phyloP scores from a whole-genome alignment of 2,888 invertebrate genomes.

The Napeogenes inachia region DNA sequence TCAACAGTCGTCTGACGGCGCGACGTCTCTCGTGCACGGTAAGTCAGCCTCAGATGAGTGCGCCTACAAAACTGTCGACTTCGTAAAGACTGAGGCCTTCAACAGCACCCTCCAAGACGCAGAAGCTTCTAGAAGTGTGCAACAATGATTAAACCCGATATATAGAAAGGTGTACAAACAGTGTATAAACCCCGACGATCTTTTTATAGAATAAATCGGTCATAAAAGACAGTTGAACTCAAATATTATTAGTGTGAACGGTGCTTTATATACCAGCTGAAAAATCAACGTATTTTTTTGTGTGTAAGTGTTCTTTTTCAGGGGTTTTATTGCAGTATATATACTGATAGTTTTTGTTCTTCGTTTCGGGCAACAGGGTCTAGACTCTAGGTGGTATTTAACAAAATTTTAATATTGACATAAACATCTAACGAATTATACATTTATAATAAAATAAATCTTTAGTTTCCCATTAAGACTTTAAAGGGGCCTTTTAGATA shows the following conservation, averaged over 20 bases:
- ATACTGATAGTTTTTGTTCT: neutral
- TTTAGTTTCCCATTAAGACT: no score
- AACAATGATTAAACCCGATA: conserved; percentile 33
- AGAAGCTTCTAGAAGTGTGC: conserved; percentile 79
- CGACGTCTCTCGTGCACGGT: conserved; percentile 44
- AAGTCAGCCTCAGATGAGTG: conserved; percentile 59
- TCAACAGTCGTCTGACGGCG: conserved; percentile 37
- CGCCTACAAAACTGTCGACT: conserved; percentile 95
- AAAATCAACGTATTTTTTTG: neutral
- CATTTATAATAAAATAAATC: no score
- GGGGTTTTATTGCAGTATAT: neutral
- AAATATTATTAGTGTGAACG: neutral
- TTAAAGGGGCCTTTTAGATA: no score
- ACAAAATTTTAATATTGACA: no score
- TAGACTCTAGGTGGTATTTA: neutral
- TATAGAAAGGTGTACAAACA: conserved; percentile 21
- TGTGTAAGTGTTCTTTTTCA: neutral
- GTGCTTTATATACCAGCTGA: neutral
- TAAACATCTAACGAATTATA: no score
- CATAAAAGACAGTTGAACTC: neutral
- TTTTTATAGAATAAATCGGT: conserved; percentile 19
- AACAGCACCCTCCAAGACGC: conserved; percentile 89
- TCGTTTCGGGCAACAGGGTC: neutral
- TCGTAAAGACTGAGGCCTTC: conserved; percentile 95
- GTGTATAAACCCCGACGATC: conserved; percentile 22